Base-by-base conservation (phyloP, 2,797 vertebrate genomes). In the Perodicticus potto region DNA sequence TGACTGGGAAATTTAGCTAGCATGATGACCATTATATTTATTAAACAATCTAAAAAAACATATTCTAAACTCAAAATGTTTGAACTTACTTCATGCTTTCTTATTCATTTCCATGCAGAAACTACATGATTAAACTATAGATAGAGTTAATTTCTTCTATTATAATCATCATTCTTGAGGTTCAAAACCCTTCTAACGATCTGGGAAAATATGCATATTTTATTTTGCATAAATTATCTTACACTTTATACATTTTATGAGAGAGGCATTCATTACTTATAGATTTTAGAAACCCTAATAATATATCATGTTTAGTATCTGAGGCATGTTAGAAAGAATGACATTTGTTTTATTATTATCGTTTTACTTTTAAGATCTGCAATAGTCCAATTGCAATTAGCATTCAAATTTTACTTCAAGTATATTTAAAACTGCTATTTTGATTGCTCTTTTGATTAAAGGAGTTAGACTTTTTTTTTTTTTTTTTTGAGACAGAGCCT, bases 351-450 rank as follows among this genome's bases (percentile, higher is more conserved):
- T 87, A 91, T 81, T 87, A 69, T 61, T 72, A 17, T 34, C 85
- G 34, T 65, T 82, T 81, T 81, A 43, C 59, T 92, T 92, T 86
- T 53, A 12, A 96, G 90, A 86, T 90, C 27, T 86, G 53, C 40
- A 70, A 77, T 45, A 45, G 40, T 69, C 29, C 40, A 63, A 20
- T 29, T 84, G 57, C 45, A 69, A 19, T 78, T 78, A 73, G 37
- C 53, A 86, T 86, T 89, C 69, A 94, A 82, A 92, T 92, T 86
- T 69, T 74, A 82, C 72, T 89, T 40, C 72, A 77, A 86, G 40
- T 43, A 69, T 65, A 83, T 91, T 95, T 87, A 67, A 86, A 92
- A 93, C 70, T 17, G 20, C 74, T 94, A 74, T 85, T 96, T 94
- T 91, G 82, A 87, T 70, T 65, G 16, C 55, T 89, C 20, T 76